Evolutionary conservation across 1,140 invertebrate genomes (phyloP).

Genomic region (Euschistus heros): DNA sequence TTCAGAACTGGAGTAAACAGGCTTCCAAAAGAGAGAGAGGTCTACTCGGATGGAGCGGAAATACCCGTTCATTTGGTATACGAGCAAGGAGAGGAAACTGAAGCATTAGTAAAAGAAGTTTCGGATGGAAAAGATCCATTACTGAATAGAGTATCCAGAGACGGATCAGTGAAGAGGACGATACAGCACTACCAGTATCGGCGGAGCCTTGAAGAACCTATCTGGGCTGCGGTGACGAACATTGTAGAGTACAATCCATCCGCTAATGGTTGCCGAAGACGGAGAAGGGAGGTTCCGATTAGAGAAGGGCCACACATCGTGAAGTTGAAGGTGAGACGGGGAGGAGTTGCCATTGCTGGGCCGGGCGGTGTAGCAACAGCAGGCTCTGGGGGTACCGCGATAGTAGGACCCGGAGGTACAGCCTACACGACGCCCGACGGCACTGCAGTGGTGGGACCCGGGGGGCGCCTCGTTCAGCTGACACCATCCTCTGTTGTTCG

Average conservation of each 20-base stretch:
- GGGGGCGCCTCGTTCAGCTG: conserved; percentile 49
- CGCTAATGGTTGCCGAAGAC: conserved; percentile 31
- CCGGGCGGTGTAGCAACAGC: conserved; percentile 61
- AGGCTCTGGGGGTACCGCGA: conserved; percentile 57
- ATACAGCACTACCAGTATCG: conserved; percentile 4
- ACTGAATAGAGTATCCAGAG: neutral
- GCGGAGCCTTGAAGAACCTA: conserved; percentile 5
- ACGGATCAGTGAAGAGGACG: neutral
- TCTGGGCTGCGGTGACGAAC: conserved; percentile 33
- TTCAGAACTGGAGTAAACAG: too few relatives aligned
- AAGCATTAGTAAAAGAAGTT: conserved; percentile 11
- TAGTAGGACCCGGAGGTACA: conserved; percentile 57
- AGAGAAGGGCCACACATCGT: conserved; percentile 50
- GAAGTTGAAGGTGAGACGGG: conserved; percentile 49
- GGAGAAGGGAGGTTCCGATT: neutral
- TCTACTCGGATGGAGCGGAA: conserved; percentile 1
- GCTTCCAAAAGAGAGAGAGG: neutral
- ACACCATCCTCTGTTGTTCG: conserved; percentile 15
- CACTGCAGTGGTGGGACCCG: conserved; percentile 55
- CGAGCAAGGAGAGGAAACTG: conserved; percentile 12
- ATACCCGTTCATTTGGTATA: conserved; percentile 17
- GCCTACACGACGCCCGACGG: conserved; percentile 57
- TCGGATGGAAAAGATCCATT: neutral
- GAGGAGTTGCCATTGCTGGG: conserved; percentile 61
- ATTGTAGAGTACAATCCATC: conserved; percentile 46